phyloP scores from a whole-genome alignment of 2,888 invertebrate species.

The Leptopilina drosophilae region DNA sequence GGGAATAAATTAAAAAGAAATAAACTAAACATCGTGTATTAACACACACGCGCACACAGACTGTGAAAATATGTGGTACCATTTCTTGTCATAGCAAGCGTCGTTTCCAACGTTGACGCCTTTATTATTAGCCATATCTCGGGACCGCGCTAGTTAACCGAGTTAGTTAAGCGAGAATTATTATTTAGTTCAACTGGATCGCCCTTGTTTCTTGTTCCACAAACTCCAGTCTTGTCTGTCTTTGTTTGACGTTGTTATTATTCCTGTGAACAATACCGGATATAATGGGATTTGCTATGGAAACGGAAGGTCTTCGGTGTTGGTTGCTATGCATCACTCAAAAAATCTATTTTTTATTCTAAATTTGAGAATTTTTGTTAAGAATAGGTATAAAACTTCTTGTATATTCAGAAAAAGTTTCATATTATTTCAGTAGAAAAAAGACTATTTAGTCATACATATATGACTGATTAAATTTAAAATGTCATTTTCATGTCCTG shows the following conservation, averaged over 20 bases:
- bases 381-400: too few relatives aligned
- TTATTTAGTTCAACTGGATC: constrained; percentile 70
- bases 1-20: too few relatives aligned
- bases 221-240: background rate
- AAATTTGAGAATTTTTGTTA: too few relatives aligned
- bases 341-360: too few relatives aligned
- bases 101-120: constrained; percentile 66
- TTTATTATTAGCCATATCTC: constrained; percentile 75
- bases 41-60: constrained; percentile 42
- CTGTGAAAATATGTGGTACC: constrained; percentile 46
- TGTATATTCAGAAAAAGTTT: too few relatives aligned
- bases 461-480: too few relatives aligned
- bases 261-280: background rate
- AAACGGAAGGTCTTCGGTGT: constrained; percentile 7
- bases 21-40: too few relatives aligned
- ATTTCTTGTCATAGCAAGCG: constrained; percentile 11
- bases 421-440: too few relatives aligned
- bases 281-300: constrained; percentile 39
- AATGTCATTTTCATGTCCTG: too few relatives aligned
- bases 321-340: too few relatives aligned
- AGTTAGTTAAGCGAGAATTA: constrained; percentile 76
- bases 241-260: constrained; percentile 30
- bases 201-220: constrained; percentile 48
- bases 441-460: too few relatives aligned
- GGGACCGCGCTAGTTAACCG: constrained; percentile 73